phyloP scores from a whole-genome alignment of 2,113 vertebrate genomes.

The Catharus bicknelli region DNA sequence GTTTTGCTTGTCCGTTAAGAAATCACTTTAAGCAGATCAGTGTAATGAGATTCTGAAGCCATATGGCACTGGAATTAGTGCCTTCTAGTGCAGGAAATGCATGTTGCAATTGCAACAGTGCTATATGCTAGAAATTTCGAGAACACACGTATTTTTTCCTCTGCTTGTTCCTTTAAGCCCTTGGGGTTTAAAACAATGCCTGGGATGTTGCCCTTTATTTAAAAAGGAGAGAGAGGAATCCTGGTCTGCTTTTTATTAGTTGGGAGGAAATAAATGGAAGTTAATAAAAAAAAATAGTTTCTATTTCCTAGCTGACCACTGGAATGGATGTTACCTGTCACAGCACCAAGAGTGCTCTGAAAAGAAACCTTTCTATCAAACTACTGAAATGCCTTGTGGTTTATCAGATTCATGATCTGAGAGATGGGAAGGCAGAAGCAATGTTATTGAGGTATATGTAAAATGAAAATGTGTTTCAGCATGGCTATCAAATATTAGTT shows the following conservation, averaged over 20 bases:
- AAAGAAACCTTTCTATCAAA: neutral
- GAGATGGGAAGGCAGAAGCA: neutral
- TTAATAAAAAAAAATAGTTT: neutral
- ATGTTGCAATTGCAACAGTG: neutral
- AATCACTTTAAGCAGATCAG: conserved; percentile 58
- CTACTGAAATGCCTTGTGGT: neutral
- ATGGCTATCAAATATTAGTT: neutral
- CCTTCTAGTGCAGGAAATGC: neutral
- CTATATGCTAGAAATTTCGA: neutral
- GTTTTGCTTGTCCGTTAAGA: neutral
- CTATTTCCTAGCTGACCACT: neutral
- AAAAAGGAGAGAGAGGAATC: neutral
- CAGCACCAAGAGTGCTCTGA: neutral
- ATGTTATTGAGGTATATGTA: neutral
- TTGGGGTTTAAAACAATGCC: neutral
- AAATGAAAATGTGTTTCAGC: neutral
- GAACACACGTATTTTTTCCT: neutral
- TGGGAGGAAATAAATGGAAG: neutral
- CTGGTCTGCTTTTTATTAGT: neutral
- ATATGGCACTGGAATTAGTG: conserved; percentile 60
- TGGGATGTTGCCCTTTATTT: neutral
- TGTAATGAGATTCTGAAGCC: conserved; percentile 68
- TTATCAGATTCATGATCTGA: neutral
- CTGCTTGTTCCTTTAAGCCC: neutral
- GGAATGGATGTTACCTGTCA: neutral